A percentile compares a stretch with the other conserved stretches of the same genome.
Evolutionary conservation across 2,797 vertebrate genomes (phyloP).

Genomic region (Rhabdophis nuchalis): DNA sequence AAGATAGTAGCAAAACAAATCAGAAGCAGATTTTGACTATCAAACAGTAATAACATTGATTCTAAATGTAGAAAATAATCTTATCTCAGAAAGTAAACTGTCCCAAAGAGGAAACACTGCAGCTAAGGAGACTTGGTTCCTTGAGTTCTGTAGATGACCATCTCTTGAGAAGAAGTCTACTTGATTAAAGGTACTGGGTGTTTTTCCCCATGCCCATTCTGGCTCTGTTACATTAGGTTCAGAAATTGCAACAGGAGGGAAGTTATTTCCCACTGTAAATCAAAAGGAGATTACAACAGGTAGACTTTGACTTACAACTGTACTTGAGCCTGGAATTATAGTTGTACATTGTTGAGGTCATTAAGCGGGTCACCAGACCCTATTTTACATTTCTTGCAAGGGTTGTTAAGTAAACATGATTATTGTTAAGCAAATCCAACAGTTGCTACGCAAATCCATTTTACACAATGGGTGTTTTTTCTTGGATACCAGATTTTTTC

Average conservation of each 20-base stretch:
- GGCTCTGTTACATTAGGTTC: not conserved
- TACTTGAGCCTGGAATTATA: not conserved
- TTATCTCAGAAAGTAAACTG: not conserved
- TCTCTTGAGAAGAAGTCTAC: not conserved
- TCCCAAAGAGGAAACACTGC: not conserved
- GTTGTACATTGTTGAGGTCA: not conserved
- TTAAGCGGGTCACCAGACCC: not conserved
- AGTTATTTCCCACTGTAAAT: not conserved
- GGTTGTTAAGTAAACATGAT: not conserved
- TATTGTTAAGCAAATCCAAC: not conserved
- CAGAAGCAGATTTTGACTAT: not conserved
- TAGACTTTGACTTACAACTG: not conserved
- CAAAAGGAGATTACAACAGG: not conserved
- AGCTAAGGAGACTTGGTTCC: not conserved
- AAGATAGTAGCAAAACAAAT: not conserved
- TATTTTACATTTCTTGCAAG: not conserved
- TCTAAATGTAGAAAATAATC: not conserved
- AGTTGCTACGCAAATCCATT: not conserved
- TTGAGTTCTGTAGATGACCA: not conserved
- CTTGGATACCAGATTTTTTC: accelerated
- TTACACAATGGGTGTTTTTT: not conserved
- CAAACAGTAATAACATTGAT: not conserved
- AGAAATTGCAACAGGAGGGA: not conserved
- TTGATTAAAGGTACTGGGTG: not conserved
- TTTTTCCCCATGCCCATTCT: not conserved